Conservation (phyloP, 2,113 vertebrate species). For the Nanger granti region DNA sequence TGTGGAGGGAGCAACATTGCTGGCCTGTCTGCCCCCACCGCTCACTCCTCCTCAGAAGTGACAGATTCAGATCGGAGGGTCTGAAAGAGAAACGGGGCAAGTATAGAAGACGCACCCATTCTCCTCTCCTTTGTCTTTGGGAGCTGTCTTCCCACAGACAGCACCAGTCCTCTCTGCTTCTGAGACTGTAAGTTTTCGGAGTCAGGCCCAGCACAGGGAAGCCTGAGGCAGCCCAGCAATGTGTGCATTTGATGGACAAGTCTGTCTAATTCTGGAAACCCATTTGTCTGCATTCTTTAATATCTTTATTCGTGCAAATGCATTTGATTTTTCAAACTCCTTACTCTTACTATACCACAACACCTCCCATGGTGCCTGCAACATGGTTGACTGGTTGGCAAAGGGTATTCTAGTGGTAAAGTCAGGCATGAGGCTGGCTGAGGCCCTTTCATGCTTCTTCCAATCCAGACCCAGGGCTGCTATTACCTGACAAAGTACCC, state of each 20-base stretch:
- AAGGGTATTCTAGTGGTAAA: background rate
- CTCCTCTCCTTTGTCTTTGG: background rate
- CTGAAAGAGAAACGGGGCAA: background rate
- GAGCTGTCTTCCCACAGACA: background rate
- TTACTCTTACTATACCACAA: background rate
- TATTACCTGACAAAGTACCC: background rate
- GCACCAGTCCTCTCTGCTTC: background rate
- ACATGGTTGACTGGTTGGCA: background rate
- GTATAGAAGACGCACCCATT: accelerated
- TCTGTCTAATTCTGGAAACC: background rate
- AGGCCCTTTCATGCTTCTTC: background rate
- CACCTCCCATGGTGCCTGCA: background rate
- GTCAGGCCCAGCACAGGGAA: background rate
- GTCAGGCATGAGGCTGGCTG: background rate
- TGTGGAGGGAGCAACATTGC: accelerated
- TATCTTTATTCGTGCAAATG: background rate
- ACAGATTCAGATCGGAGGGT: background rate
- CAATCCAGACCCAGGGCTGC: background rate
- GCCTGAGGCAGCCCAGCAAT: background rate
- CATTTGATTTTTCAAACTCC: background rate
- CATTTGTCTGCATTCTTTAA: background rate
- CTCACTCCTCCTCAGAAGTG: background rate
- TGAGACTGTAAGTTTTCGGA: background rate
- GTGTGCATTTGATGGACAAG: background rate
- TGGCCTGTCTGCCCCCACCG: background rate